Percentiles rank a stretch among this genome's conserved stretches.
Conservation (phyloP, 1,140 invertebrate genomes). For the Globodera rostochiensis region DNA sequence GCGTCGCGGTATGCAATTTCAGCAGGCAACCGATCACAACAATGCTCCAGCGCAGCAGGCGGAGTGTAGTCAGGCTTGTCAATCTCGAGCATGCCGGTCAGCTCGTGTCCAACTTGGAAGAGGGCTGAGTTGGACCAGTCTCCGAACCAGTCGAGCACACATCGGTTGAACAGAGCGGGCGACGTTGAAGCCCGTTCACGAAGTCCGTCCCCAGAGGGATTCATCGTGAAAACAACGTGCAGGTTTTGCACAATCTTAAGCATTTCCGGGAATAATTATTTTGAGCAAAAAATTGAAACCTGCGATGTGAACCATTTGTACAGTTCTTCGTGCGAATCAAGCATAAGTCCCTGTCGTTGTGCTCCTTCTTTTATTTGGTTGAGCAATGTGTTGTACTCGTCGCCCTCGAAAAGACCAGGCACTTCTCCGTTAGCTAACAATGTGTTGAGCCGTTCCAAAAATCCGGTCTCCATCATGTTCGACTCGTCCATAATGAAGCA, state of each 20-base stretch:
- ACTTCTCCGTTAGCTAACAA: slow-evolving; percentile 97
- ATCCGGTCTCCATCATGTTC: slow-evolving; percentile 96
- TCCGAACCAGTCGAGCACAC: slow-evolving; percentile 99
- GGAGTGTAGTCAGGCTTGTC: slow-evolving; percentile 67
- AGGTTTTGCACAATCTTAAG: slow-evolving; percentile 96
- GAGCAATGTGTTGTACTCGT: slow-evolving; percentile 98
- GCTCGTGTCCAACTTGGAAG: slow-evolving; percentile 80
- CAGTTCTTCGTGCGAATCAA: slow-evolving; percentile 95
- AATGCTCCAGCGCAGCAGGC: slow-evolving; percentile 53
- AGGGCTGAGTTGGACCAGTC: slow-evolving; percentile 97
- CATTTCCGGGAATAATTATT: slow-evolving; percentile 4
- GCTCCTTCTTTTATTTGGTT: slow-evolving; percentile 99
- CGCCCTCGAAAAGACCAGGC: slow-evolving; percentile 76
- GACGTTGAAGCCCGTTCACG: slow-evolving; percentile 97
- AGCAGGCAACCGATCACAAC: slow-evolving; percentile 72
- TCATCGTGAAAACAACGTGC: slow-evolving; percentile 99
- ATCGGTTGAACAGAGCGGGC: slow-evolving; percentile 97
- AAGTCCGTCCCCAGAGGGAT: slow-evolving; percentile 93
- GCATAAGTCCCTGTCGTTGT: slow-evolving; percentile 93
- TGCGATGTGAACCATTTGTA: slow-evolving; percentile 96
- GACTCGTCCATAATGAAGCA: slow-evolving; percentile 99
- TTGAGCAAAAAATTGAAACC: slow-evolving; percentile 56
- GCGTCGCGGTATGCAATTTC: slow-evolving; percentile 83
- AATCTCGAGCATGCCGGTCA: slow-evolving; percentile 71
- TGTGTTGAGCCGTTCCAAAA: slow-evolving; percentile 98